Evolutionary conservation across 2,888 invertebrate species (phyloP), one percentile per base, ranked within the genome.

Genomic region (Patella depressa): DNA sequence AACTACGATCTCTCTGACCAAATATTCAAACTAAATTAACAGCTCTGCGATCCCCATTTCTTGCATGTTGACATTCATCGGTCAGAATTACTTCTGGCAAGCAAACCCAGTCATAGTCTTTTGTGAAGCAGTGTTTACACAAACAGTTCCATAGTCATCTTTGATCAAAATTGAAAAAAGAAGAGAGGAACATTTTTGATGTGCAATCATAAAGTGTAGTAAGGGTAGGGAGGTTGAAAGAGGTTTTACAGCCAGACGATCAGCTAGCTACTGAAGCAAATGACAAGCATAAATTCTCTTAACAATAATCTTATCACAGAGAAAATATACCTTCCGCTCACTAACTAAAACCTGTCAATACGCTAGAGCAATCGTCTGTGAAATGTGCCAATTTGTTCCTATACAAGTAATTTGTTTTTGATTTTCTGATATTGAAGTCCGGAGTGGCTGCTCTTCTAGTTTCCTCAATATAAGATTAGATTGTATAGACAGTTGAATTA

Each of bases 21-120:
- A 75, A 75, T 70, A 75, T 70, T 55, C 54, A 71, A 71, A 71
- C 29, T 71, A 17, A 75, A 75, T 75, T 75, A 54, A 70, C 29
- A 24, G 55, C 54, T n/a, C 24, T 19, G 29, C 53, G 69, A 74
- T 53, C 70, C 53, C 54, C 29, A 71, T 71, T 75, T 74, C 34
- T 65, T 74, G 59, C 53, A 17, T 59, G 74, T 65, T 74, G 74
- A 65, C 74, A 59, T 59, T 53, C 17, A 24, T 19, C 65, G 24
- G 19, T 19, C 19, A 65, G 65, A 65, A 45, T 65, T 65, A 65
- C 24, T 65, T 65, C 65, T 65, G 65, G 65, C 24, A 24, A 24
- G 19, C 24, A 19, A 65, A 65, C 24, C 15, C 19, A 65, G 19
- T 65, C 65, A 19, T 24, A 24, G 19, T 65, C 65, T 65, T 65